Evolutionary conservation across 2,888 invertebrate species (phyloP), one percentile per base, ranked within the genome.

Genomic region (Leuctra nigra): DNA sequence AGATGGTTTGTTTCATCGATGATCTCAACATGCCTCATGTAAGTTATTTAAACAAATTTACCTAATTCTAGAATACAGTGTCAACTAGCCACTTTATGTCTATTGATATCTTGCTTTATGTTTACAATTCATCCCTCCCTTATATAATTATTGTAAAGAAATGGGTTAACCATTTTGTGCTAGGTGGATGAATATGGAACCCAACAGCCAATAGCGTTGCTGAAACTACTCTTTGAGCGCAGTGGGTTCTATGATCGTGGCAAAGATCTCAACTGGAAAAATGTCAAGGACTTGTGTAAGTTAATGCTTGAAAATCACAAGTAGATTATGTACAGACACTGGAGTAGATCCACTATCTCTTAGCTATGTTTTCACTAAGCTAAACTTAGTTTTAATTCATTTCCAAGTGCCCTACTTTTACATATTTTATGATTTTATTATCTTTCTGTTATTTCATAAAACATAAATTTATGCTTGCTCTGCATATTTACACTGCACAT

Each of bases 11-110:
- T 61, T 96, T 95, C 68, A 86, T 95, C 62, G 95, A 96, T 68
- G 94, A 96, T 68, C 86, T 95, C 85, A 93, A 94, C 69, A 94
- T 94, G 93, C 94, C 95, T 29, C 80, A 85, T 72, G 85, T 87
- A 46, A 14, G 44, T 13, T 54, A 2, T 24, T 56, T 29, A 29
- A n/a, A n/a, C n/a, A n/a, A n/a, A n/a, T n/a, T n/a, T n/a, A n/a
- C n/a, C n/a, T n/a, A n/a, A n/a, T n/a, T n/a, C n/a, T n/a, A n/a
- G n/a, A n/a, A n/a, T n/a, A n/a, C n/a, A n/a, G n/a, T n/a, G n/a
- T n/a, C n/a, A n/a, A n/a, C n/a, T n/a, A n/a, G n/a, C n/a, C n/a
- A n/a, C n/a, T n/a, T 7, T 7, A 38, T 38, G 38, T 4, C 38
- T 38, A 38, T 7, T 38, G 38, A n/a, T 7, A 38, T 38, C 9